Conservation (phyloP, 1,140 invertebrate genomes). For the Andrena cerasifolii region DNA sequence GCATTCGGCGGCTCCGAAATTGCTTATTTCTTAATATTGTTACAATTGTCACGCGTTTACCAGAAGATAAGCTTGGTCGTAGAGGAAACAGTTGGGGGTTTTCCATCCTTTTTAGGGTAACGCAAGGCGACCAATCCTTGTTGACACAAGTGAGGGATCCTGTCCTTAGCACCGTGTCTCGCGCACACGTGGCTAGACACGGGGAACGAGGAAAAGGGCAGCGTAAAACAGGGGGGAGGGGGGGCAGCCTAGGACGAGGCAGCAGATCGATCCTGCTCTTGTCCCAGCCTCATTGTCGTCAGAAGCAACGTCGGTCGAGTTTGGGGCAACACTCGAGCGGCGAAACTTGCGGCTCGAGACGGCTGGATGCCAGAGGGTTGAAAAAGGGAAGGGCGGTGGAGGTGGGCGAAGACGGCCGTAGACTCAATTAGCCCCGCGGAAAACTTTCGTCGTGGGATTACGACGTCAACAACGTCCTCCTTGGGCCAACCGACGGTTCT, state of each 20-base stretch:
- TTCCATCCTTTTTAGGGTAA: too few relatives aligned
- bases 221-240: background rate
- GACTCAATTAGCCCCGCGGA: constrained; percentile 73
- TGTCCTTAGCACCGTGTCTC: too few relatives aligned
- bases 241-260: background rate
- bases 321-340: constrained; percentile 41
- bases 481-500: constrained; percentile 51
- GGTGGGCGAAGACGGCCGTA: background rate
- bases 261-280: constrained; percentile 44
- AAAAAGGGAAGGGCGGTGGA: background rate
- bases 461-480: constrained; percentile 71
- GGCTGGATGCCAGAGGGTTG: background rate
- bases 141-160: too few relatives aligned
- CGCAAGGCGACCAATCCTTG: too few relatives aligned
- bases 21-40: too few relatives aligned
- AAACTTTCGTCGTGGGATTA: constrained; percentile 70
- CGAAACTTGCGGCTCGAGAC: constrained; percentile 58
- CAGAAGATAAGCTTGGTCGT: too few relatives aligned
- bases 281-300: constrained; percentile 46
- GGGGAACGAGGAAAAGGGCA: too few relatives aligned
- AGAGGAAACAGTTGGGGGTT: too few relatives aligned
- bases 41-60: too few relatives aligned
- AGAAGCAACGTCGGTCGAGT: constrained; percentile 48
- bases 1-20: too few relatives aligned
- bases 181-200: too few relatives aligned